phyloP scores from a whole-genome alignment of 2,113 vertebrate species.

The Phodopus roborovskii region DNA sequence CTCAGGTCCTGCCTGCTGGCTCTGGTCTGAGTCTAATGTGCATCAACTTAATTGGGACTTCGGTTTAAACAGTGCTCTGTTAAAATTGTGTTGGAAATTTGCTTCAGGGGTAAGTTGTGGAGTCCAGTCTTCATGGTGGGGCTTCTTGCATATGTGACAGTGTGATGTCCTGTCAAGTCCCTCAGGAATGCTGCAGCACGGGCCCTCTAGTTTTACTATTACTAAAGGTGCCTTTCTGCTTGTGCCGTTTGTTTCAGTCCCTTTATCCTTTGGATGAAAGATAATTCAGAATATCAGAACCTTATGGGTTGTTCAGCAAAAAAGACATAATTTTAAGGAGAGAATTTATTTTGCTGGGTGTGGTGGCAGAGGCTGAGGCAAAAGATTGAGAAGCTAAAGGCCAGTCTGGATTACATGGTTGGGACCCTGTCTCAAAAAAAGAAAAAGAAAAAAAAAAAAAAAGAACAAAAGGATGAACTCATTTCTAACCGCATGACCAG shows the following conservation, averaged over 20 bases:
- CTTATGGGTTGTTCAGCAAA: background rate
- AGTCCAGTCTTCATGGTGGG: background rate
- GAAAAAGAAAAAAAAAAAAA: no score
- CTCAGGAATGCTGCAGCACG: rapidly evolving
- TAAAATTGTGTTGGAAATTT: background rate
- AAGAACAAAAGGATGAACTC: background rate
- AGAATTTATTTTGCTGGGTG: background rate
- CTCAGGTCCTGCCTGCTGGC: background rate
- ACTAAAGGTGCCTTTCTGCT: background rate
- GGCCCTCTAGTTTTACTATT: background rate
- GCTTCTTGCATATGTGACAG: no score
- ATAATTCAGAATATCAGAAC: background rate
- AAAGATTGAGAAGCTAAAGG: background rate
- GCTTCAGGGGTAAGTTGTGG: background rate
- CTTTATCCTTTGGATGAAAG: background rate
- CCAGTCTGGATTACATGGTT: background rate
- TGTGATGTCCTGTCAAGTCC: rapidly evolving
- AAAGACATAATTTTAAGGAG: background rate
- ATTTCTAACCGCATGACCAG: background rate
- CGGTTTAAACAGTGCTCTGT: background rate
- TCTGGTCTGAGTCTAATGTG: background rate
- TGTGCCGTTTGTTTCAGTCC: background rate
- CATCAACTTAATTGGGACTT: background rate
- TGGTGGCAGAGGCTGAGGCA: background rate
- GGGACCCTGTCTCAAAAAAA: background rate